Percentiles rank a stretch among this genome's conserved stretches.
These are phyloP conservation scores for Calephelis nemesis DNA, from an alignment of 1,140 invertebrate species.

Conservation along the genomic window DNA sequence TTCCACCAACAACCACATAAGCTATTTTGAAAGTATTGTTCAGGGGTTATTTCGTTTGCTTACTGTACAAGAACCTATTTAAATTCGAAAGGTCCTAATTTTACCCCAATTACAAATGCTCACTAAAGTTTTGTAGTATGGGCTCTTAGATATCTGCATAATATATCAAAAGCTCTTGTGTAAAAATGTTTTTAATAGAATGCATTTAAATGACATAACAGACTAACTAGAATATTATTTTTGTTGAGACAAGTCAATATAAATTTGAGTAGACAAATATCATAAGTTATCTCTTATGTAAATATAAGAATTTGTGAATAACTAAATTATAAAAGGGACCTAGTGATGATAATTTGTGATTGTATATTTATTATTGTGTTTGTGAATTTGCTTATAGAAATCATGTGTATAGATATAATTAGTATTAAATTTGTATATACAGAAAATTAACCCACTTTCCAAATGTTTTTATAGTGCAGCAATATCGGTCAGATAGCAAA, in stretches of 20 bases:
- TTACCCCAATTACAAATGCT: too few species aligned
- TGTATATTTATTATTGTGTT: conserved; percentile 42
- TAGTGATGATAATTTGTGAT: conserved; percentile 27
- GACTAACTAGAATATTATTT: background rate
- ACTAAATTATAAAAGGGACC: conserved; percentile 20
- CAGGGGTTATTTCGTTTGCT: too few species aligned
- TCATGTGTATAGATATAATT: conserved; percentile 52
- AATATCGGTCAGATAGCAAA: conserved; percentile 41
- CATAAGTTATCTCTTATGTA: conserved; percentile 13
- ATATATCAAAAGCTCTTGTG: too few species aligned
- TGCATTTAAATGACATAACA: background rate
- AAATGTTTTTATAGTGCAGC: conserved; percentile 52
- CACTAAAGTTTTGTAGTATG: too few species aligned
- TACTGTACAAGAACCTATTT: too few species aligned
- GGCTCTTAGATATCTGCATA: too few species aligned
- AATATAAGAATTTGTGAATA: conserved; percentile 14
- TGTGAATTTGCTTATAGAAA: conserved; percentile 47
- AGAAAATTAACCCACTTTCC: conserved; percentile 52
- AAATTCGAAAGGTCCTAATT: too few species aligned
- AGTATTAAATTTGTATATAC: conserved; percentile 70
- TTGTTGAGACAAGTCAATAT: background rate
- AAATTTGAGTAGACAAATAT: conserved; percentile 1
- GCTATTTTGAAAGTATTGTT: too few species aligned
- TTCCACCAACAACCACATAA: too few species aligned
- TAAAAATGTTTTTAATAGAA: background rate